Evolutionary conservation across 2,888 invertebrate genomes (phyloP).

Genomic region (Pristionchus fissidentatus): DNA sequence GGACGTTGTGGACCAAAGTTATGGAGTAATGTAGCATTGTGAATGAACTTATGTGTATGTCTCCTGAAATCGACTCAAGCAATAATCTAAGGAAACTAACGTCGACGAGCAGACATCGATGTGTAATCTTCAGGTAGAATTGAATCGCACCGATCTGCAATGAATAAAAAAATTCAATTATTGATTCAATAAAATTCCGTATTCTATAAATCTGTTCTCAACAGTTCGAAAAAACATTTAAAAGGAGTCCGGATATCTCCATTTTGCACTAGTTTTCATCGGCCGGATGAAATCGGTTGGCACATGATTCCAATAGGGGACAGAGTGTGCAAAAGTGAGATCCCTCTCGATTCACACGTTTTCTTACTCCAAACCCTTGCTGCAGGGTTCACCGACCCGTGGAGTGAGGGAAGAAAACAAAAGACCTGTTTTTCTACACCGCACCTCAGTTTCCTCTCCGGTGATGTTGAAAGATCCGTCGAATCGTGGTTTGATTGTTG

Average conservation of each 20-base stretch:
- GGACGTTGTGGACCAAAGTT: not conserved
- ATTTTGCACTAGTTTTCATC: too few relatives aligned
- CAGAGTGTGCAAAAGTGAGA: too few relatives aligned
- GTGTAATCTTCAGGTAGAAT: slow-evolving; percentile 22
- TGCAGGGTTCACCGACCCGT: not conserved
- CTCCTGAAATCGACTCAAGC: not conserved
- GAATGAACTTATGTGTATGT: not conserved
- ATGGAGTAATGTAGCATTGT: not conserved
- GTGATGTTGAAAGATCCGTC: slow-evolving; percentile 7
- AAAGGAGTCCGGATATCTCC: too few relatives aligned
- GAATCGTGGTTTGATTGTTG: not conserved
- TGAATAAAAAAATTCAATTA: too few relatives aligned
- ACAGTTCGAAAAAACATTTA: too few relatives aligned
- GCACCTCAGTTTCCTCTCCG: not conserved
- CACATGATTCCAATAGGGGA: too few relatives aligned
- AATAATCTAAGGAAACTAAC: not conserved
- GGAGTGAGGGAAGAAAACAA: slow-evolving; percentile 46
- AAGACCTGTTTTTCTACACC: not conserved
- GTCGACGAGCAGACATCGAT: not conserved
- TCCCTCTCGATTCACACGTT: too few relatives aligned
- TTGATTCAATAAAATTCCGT: too few relatives aligned
- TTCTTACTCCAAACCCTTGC: too few relatives aligned
- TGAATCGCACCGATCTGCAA: not conserved
- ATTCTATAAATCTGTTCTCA: too few relatives aligned
- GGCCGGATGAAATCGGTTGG: too few relatives aligned